Evolutionary conservation across 2,888 invertebrate species (phyloP).

Genomic region (Andricus quercusramuli): DNA sequence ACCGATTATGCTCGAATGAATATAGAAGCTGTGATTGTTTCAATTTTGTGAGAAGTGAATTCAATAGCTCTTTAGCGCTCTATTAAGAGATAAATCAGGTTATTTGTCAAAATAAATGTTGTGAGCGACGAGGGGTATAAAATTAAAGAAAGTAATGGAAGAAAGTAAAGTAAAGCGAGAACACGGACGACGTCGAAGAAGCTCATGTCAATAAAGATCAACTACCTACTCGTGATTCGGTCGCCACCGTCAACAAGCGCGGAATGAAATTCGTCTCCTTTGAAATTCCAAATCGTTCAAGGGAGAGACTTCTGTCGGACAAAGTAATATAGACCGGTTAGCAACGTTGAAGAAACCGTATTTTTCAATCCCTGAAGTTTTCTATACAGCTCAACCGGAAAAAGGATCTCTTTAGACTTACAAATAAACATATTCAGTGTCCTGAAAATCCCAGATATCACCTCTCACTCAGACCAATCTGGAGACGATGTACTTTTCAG

Average conservation of each 20-base stretch:
- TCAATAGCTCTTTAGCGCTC: background rate
- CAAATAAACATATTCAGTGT: slow-evolving; percentile 55
- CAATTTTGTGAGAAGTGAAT: too few relatives aligned
- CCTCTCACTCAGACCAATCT: slow-evolving; percentile 15
- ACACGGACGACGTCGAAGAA: background rate
- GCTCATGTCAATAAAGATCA: slow-evolving; percentile 60
- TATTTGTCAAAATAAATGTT: background rate
- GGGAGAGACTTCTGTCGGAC: slow-evolving; percentile 46
- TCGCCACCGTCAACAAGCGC: slow-evolving; percentile 62
- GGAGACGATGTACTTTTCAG: slow-evolving; percentile 35
- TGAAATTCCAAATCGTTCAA: slow-evolving; percentile 66
- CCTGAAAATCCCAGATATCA: slow-evolving; percentile 47
- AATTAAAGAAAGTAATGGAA: slow-evolving; percentile 26
- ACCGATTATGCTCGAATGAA: too few relatives aligned
- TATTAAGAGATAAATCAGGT: background rate
- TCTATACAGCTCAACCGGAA: slow-evolving; percentile 14
- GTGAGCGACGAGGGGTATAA: background rate
- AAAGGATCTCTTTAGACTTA: slow-evolving; percentile 46
- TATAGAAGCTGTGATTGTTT: too few relatives aligned
- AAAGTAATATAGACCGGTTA: slow-evolving; percentile 49
- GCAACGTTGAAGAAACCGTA: background rate
- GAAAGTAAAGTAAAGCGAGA: slow-evolving; percentile 4
- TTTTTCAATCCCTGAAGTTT: slow-evolving; percentile 10
- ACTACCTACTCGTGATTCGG: slow-evolving; percentile 60
- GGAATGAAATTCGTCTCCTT: slow-evolving; percentile 66